Conservation (phyloP, 2,797 vertebrate species). For the Gadopsis marmoratus region DNA sequence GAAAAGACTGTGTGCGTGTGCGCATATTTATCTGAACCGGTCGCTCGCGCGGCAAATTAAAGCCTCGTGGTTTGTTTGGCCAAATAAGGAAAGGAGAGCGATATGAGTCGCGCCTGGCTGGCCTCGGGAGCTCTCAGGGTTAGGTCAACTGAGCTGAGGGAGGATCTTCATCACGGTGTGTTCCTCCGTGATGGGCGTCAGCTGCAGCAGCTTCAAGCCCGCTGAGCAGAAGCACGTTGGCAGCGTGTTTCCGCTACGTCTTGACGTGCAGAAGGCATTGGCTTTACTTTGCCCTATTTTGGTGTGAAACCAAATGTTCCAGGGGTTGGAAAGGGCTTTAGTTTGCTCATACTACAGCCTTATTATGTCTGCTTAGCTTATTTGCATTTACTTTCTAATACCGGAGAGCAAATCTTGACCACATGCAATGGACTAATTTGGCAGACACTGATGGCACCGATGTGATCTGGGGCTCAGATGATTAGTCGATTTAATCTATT, state of each 20-base stretch:
- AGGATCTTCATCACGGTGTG: slow-evolving; percentile 37
- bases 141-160: slow-evolving; percentile 38
- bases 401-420: neutral
- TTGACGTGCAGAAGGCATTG: slow-evolving; percentile 3
- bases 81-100: slow-evolving; percentile 75
- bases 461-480: neutral
- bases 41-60: slow-evolving; percentile 53
- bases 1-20: slow-evolving; percentile 1
- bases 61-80: slow-evolving; percentile 60
- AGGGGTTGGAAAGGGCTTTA: neutral
- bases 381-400: slow-evolving; percentile 7
- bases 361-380: slow-evolving; percentile 14
- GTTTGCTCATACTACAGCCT: neutral
- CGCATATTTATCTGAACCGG: slow-evolving; percentile 34
- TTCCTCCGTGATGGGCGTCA: slow-evolving; percentile 28
- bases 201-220: slow-evolving; percentile 24
- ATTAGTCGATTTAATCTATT: neutral
- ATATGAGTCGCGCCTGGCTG: slow-evolving; percentile 48
- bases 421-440: neutral
- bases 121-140: slow-evolving; percentile 44
- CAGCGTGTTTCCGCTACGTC: slow-evolving; percentile 30
- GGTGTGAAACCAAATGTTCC: slow-evolving; percentile 25
- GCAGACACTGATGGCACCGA: neutral
- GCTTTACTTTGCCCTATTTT: slow-evolving; percentile 54
- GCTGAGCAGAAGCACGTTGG: slow-evolving; percentile 8